A percentile compares a stretch with the other conserved stretches of the same genome.
Conservation (phyloP, 2,113 vertebrate genomes). For the Melanerpes formicivorus region DNA sequence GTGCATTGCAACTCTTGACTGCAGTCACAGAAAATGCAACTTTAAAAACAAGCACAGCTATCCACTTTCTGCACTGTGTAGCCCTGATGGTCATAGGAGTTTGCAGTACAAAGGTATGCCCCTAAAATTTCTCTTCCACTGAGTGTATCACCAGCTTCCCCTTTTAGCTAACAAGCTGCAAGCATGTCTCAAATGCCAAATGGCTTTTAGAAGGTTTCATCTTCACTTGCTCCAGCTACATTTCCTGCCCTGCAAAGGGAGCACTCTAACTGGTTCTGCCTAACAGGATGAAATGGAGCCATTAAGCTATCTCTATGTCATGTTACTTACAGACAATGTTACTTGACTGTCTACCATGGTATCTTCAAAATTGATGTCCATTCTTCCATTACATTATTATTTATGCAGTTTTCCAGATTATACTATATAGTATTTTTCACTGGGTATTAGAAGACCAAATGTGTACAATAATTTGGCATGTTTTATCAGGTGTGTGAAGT, state of each 20-base stretch:
- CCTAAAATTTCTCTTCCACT: not conserved
- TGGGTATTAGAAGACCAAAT: not conserved
- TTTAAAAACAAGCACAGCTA: not conserved
- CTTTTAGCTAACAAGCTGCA: not conserved
- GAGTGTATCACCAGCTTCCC: not conserved
- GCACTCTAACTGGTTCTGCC: not conserved
- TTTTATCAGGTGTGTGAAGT: not conserved
- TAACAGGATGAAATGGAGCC: not conserved
- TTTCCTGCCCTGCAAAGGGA: not conserved
- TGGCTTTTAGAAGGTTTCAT: not conserved
- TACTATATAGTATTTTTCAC: not conserved
- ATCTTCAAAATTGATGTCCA: not conserved
- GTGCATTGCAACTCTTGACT: not conserved
- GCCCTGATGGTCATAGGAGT: not conserved
- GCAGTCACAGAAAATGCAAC: not conserved
- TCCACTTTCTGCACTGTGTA: not conserved
- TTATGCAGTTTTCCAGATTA: not conserved
- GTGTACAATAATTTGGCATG: not conserved
- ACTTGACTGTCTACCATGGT: not conserved
- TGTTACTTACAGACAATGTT: not conserved
- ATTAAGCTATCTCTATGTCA: not conserved
- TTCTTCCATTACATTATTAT: not conserved
- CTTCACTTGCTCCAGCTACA: not conserved
- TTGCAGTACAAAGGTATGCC: not conserved
- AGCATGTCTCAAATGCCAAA: not conserved